Evolutionary conservation across 2,113 vertebrate species (phyloP), one percentile per base, ranked within the genome.

Genomic region (Neolamprologus hecqui): DNA sequence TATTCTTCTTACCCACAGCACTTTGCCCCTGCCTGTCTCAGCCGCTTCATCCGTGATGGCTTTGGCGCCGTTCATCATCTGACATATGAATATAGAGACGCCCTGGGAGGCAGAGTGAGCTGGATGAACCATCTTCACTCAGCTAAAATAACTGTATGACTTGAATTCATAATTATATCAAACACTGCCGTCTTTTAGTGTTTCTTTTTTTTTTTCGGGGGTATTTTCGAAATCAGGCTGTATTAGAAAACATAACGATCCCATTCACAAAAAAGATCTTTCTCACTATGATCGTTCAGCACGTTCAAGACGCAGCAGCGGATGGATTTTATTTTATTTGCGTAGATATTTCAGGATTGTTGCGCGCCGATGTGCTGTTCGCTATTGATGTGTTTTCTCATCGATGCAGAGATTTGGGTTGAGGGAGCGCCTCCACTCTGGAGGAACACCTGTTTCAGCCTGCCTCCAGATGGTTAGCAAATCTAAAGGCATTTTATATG

Each of bases 401-500:
- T 92, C 5, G 84, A 86, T 86, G 91, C 90, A 65, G 90, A 92
- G 90, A 91, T 90, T 91, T 82, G 86, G 92, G 87, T 88, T 93
- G 92, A 93, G 88, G 88, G 90, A 93, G 93, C 85, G 80, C 82
- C 93, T 87, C 90, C 90, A 63, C 92, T 90, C 89, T 73, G 91
- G 83, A 90, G 89, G 92, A 94, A 93, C 95, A 96, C 93, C 95
- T 96, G 95, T 92, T 94, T 87, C 91, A 70, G 65, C 77, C 87
- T 57, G 79, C 89, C 88, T 93, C 93, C 95, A 96, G 95, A 95
- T 96, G 93, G 95, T 94, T 93, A 82, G 93, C 93, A 86, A 85
- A 93, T 93, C 93, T 86, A 88, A 88, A 94, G 86, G 92, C 93
- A 95, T 94, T 94, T 94, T 89, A 92, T 94, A 93, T 93, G 93